A percentile compares a stretch with the other conserved stretches of the same genome.
Conservation (phyloP, 53 echinoderm and acorn worm genomes). For the Echinometra lucunter region DNA sequence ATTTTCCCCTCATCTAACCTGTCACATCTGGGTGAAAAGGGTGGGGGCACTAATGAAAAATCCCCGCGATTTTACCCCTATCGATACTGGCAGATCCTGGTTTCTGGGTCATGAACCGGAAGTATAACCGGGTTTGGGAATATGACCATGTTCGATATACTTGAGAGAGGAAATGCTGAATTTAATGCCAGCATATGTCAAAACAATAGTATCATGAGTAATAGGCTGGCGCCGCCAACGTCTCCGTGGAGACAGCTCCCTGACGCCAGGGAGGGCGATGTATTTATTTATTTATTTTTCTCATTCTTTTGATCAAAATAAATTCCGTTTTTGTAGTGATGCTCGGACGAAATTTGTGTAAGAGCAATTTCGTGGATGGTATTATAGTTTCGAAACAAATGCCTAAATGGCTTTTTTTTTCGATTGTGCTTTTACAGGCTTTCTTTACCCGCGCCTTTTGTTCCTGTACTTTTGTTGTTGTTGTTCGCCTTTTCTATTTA, state of each 20-base stretch:
- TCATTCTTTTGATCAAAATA: neutral
- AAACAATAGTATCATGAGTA: neutral
- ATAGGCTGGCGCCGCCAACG: neutral
- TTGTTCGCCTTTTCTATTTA: neutral
- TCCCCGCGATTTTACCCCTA: neutral
- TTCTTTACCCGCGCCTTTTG: neutral
- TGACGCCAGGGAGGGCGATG: neutral
- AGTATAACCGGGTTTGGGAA: constrained; percentile 37
- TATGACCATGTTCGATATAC: constrained; percentile 13
- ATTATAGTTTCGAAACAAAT: neutral
- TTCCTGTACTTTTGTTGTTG: neutral
- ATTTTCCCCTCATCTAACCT: neutral
- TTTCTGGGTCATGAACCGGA: constrained; percentile 48
- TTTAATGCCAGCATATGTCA: neutral
- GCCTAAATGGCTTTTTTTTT: neutral
- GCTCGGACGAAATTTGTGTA: neutral
- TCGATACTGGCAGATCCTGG: constrained; percentile 7
- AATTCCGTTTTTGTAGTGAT: neutral
- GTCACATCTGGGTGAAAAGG: constrained; percentile 48
- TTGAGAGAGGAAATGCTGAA: neutral
- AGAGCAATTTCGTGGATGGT: neutral
- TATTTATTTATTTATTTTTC: neutral
- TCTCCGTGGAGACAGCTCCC: neutral
- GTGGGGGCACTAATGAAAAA: neutral
- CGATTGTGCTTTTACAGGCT: neutral